Evolutionary conservation across 2,113 vertebrate species (phyloP), one percentile per base, ranked within the genome.

Genomic region (Gorsachius goisagi): DNA sequence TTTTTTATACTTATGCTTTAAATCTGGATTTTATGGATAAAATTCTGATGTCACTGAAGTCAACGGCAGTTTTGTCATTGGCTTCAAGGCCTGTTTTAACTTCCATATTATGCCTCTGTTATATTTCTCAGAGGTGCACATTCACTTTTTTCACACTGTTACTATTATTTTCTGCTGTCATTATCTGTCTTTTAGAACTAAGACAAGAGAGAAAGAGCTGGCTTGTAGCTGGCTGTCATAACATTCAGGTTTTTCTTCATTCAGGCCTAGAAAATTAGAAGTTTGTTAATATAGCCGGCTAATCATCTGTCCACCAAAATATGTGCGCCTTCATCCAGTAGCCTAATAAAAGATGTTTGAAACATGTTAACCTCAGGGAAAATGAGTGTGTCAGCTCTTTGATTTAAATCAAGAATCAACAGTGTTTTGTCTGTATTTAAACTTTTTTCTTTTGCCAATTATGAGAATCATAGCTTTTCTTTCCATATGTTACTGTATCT

Each of bases 401-500:
- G 32, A 60, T 94, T 93, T 89, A 91, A 94, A 78, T 75, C 73
- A 91, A 87, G 69, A 85, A 84, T 78, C 52, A 92, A 53, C 66
- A 81, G 33, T 82, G 78, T 72, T 95, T 93, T 87, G 47, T 78
- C 91, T 96, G 66, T 82, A 60, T 82, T 93, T 89, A 82, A 96
- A 80, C 62, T 28, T 64, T 74, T 74, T 69, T 22, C 66, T 96
- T 89, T 95, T 78, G 53, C 71, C 77, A 82, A 18, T 82, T 89
- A 68, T n/a, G 73, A 89, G 71, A 82, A 81, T 79, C 85, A 82
- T 62, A 89, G 39, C 35, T 94, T 96, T 95, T 91, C 64, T 93
- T 87, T 73, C 66, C 55, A 71, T 67, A 75, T 39, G 4, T 84
- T 86, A 74, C 64, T 90, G 27, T 55, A 74, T 55, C 27, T 11